A percentile compares a stretch with the other conserved stretches of the same genome.
phyloP scores from a whole-genome alignment of 2,888 invertebrate species.

The Melangyna quadrimaculata region DNA sequence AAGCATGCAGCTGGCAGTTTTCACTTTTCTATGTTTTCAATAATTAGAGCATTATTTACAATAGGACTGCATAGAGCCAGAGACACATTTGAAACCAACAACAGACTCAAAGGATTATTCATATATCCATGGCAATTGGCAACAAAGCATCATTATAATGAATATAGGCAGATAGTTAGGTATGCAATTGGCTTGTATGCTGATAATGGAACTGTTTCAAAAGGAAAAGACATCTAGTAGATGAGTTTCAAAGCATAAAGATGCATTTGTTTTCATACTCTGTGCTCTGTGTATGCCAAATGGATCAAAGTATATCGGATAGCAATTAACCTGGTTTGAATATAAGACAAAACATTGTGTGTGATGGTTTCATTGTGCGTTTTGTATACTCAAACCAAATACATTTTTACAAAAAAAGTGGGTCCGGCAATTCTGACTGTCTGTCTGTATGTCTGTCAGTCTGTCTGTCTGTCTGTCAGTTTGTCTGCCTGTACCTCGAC shows the following conservation, averaged over 20 bases:
- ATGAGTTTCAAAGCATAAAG: not conserved
- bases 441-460: no score
- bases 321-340: slow-evolving; percentile 1
- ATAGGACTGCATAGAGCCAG: not conserved
- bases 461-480: no score
- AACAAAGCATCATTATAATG: not conserved
- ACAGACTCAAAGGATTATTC: slow-evolving; percentile 9
- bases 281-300: not conserved
- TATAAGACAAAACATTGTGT: not conserved
- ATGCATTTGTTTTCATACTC: not conserved
- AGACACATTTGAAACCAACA: not conserved
- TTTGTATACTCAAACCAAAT: not conserved
- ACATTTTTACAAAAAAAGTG: no score
- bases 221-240: not conserved
- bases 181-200: not conserved
- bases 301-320: not conserved
- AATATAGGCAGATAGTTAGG: not conserved
- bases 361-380: not conserved
- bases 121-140: not conserved
- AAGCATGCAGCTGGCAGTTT: not conserved
- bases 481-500: no score
- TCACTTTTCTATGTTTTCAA: not conserved
- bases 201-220: not conserved
- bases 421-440: no score
- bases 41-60: not conserved